Base-by-base conservation (phyloP, 2,113 vertebrate species). In the Proterorhinus semilunaris region DNA sequence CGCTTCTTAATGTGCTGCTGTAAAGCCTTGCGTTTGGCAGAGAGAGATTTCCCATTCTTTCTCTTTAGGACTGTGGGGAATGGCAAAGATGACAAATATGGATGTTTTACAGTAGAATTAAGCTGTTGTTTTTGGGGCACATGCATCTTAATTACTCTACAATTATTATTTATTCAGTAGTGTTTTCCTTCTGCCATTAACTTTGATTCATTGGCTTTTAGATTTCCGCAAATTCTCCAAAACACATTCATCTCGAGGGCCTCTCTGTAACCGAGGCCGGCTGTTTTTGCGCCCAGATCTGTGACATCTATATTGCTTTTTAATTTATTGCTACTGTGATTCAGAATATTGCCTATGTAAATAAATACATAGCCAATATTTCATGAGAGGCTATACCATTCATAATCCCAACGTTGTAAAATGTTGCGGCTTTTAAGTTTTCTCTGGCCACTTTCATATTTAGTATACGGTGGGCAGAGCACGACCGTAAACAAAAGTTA, bases 141-240 rank as follows among this genome's bases (percentile, higher is more conserved):
- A 21, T 78, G 67, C 74, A 76, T 87, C 68, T 76, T 86, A 84
- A 88, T 84, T 85, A 65, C 79, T 84, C 69, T 54, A 53, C 5
- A n/a, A 68, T 74, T 82, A 84, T 86, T 88, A 86, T 86, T 87
- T 84, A 89, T 87, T 87, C 65, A 80, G 64, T 74, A 81, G 81
- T 68, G 59, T 75, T 89, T 85, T 78, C 12, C 69, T 62, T 62
- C 74, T 77, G 70, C 83, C 83, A 83, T 91, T 89, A 86, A 75
- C 70, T 71, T 62, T 89, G 85, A 89, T 89, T 78, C 69, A 90
- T 87, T 75, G 74, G 75, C 51, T 77, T 59, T 81, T 83, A 84
- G 85, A 84, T 86, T 84, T 79, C 65, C 66, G 72, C 81, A 81
- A 86, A 85, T 74, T 66, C 70, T 83, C 72, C 70, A 79, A 87